Evolutionary conservation across 2,113 vertebrate species (phyloP).

Genomic region (Elachura formosa): DNA sequence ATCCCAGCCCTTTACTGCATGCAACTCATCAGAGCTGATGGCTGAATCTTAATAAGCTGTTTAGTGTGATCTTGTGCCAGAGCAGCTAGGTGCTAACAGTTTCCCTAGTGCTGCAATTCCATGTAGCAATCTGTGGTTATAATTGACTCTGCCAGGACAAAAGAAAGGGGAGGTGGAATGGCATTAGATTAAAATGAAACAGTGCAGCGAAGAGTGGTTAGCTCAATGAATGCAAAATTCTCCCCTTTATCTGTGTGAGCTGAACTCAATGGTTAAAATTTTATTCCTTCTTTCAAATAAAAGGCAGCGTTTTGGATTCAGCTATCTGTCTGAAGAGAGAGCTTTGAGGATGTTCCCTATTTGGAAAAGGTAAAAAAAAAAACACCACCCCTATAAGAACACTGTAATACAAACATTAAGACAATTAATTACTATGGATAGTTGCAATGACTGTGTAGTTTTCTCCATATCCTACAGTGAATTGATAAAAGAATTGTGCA

Average conservation of each 20-base stretch:
- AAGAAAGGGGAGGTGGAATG: conserved; percentile 59
- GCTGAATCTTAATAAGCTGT: conserved; percentile 77
- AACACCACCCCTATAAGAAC: background rate
- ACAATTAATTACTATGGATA: background rate
- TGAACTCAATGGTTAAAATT: background rate
- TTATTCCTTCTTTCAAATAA: conserved; percentile 1
- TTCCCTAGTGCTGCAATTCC: conserved; percentile 57
- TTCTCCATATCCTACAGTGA: background rate
- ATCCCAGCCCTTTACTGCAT: conserved; percentile 62
- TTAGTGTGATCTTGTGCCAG: conserved; percentile 66
- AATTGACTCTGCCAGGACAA: conserved; percentile 69
- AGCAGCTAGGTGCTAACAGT: conserved; percentile 66
- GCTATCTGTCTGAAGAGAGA: background rate
- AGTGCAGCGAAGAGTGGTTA: background rate
- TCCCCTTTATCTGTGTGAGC: background rate
- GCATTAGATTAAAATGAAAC: conserved; percentile 48
- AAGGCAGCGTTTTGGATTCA: background rate
- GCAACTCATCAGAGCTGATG: conserved; percentile 64
- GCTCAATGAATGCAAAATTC: conserved; percentile 18
- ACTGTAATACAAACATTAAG: background rate
- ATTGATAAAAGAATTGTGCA: background rate
- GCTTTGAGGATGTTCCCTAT: background rate
- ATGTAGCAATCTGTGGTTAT: conserved; percentile 67
- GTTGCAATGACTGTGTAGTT: background rate
- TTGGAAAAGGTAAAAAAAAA: background rate